Conservation (phyloP, 1,140 invertebrate genomes). For the Helicoverpa zea region DNA sequence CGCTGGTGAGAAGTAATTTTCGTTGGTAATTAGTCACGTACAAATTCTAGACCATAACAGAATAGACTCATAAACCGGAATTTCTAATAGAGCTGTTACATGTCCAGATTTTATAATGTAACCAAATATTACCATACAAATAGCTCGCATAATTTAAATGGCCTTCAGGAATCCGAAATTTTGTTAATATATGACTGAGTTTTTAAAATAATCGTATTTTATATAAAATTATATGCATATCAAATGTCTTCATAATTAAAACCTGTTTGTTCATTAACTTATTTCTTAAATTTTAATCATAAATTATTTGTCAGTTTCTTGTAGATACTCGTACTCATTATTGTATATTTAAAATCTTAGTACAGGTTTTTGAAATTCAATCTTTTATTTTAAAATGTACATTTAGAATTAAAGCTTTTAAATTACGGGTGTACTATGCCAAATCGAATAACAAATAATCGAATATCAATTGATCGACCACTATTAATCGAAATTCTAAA, state of each 20-base stretch:
- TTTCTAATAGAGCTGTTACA: conserved; percentile 2
- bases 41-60: not conserved
- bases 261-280: not conserved
- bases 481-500: too few relatives aligned
- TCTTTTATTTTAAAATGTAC: not conserved
- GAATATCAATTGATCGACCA: too few relatives aligned
- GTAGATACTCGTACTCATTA: too few relatives aligned
- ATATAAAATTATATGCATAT: not conserved
- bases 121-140: conserved; percentile 32
- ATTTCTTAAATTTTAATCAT: not conserved
- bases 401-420: not conserved
- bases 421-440: too few relatives aligned
- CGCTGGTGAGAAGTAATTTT: not conserved
- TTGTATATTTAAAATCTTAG: too few relatives aligned
- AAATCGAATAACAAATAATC: too few relatives aligned
- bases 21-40: not conserved
- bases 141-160: conserved; percentile 9
- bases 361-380: too few relatives aligned
- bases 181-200: not conserved
- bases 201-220: not conserved
- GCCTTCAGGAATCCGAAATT: conserved; percentile 4
- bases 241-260: conserved; percentile 2
- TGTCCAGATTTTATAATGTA: not conserved
- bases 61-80: not conserved
- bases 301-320: not conserved